Conservation (phyloP, 2,113 vertebrate species). For the Laterallus jamaicensis region DNA sequence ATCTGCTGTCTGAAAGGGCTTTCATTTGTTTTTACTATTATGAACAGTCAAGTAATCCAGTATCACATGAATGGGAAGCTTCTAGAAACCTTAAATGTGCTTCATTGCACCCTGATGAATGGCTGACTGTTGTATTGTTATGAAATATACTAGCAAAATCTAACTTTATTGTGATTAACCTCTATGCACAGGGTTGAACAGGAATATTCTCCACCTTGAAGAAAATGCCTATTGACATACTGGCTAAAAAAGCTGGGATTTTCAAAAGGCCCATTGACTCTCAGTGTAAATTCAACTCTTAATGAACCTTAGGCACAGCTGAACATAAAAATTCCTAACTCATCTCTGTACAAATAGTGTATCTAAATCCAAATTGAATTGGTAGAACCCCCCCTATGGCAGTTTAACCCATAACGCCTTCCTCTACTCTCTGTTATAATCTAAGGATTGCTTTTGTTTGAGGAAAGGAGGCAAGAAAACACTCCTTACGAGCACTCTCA, state of each 20-base stretch:
- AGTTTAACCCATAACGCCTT: constrained; percentile 10
- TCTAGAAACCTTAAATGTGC: constrained; percentile 43
- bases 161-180: background rate
- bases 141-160: background rate
- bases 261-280: constrained; percentile 18
- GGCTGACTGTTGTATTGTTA: background rate
- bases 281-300: background rate
- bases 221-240: background rate
- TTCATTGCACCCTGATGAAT: constrained; percentile 1
- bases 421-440: constrained; percentile 12
- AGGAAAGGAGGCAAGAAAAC: constrained; percentile 56
- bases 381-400: background rate
- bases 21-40: constrained; percentile 33
- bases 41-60: constrained; percentile 3
- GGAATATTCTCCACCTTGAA: background rate
- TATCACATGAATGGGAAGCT: constrained; percentile 31
- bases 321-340: constrained; percentile 26
- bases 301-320: background rate
- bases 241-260: background rate
- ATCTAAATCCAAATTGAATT: constrained; percentile 48
- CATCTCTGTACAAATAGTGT: constrained; percentile 11
- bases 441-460: constrained; percentile 62
- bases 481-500: constrained; percentile 54
- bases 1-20: constrained; percentile 28
- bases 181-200: background rate